Conservation (phyloP, 2,113 vertebrate genomes). For the Sinocyclocheilus rhinocerous region DNA sequence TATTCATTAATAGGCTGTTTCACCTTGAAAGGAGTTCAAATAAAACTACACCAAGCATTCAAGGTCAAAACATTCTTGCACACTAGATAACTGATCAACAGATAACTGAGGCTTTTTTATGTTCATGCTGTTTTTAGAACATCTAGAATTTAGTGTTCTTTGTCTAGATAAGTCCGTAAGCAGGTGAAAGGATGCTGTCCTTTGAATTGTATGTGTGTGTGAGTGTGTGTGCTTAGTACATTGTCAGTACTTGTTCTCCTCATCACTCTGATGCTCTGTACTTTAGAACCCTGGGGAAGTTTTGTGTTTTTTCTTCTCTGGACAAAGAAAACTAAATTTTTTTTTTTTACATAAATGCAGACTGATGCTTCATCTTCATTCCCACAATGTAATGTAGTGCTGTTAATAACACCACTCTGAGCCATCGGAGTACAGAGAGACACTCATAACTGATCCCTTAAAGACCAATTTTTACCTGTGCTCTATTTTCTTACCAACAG, state of each 20-base stretch:
- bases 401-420: conserved; percentile 57
- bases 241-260: neutral
- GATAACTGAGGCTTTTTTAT: neutral
- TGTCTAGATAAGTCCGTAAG: neutral
- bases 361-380: conserved; percentile 52
- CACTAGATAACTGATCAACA: neutral
- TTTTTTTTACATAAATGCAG: conserved; percentile 45
- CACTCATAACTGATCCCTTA: conserved; percentile 20
- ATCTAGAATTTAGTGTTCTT: neutral
- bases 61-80: neutral
- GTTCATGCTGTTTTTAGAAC: neutral
- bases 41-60: neutral
- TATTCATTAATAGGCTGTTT: conserved; percentile 58
- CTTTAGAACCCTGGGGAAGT: conserved; percentile 60
- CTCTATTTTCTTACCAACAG: neutral
- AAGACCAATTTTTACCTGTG: neutral
- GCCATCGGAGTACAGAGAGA: conserved; percentile 35
- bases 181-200: conserved; percentile 35
- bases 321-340: conserved; percentile 45
- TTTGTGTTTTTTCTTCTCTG: conserved; percentile 34
- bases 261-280: conserved; percentile 44
- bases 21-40: conserved; percentile 20
- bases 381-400: conserved; percentile 26
- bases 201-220: neutral
- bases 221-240: neutral